Conservation (phyloP, 2,113 vertebrate species). For the Marcusenius ussheri region DNA sequence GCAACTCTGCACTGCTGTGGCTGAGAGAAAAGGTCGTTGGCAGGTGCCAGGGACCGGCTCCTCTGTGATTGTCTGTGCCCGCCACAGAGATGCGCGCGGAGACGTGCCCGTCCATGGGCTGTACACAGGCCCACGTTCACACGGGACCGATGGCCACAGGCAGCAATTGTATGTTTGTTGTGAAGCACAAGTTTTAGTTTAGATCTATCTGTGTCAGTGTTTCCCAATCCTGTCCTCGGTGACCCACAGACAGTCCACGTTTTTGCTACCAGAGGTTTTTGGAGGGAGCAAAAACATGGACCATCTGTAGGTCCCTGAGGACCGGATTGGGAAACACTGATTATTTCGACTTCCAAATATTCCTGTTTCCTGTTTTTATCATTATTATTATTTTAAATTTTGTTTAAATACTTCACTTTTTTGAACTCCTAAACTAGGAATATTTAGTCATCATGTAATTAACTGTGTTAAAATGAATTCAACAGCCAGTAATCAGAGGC, state of each 20-base stretch:
- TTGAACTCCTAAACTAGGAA: not conserved
- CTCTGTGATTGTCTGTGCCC: not conserved
- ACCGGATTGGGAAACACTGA: not conserved
- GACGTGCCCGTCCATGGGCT: not conserved
- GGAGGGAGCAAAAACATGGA: not conserved
- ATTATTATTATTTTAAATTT: not conserved
- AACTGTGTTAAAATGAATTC: not conserved
- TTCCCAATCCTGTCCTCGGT: not conserved
- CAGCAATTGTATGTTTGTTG: not conserved
- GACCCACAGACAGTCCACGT: not conserved
- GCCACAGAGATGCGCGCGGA: not conserved
- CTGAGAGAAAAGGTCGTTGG: slow-evolving; percentile 20
- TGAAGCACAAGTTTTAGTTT: not conserved
- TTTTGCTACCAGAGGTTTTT: not conserved
- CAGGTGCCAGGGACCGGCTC: not conserved
- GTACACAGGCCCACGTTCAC: not conserved
- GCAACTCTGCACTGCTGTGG: slow-evolving; percentile 7
- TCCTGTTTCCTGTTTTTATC: not conserved
- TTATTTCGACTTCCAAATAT: not conserved
- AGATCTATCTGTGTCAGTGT: not conserved
- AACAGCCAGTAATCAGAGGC: not conserved
- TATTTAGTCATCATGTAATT: not conserved
- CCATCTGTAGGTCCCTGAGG: not conserved
- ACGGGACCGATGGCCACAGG: not conserved
- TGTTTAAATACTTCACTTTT: not conserved